Percentiles rank a stretch among this genome's conserved stretches.
Evolutionary conservation across 2,113 vertebrate genomes (phyloP).

Genomic region (Rhinopomastus cyanomelas): DNA sequence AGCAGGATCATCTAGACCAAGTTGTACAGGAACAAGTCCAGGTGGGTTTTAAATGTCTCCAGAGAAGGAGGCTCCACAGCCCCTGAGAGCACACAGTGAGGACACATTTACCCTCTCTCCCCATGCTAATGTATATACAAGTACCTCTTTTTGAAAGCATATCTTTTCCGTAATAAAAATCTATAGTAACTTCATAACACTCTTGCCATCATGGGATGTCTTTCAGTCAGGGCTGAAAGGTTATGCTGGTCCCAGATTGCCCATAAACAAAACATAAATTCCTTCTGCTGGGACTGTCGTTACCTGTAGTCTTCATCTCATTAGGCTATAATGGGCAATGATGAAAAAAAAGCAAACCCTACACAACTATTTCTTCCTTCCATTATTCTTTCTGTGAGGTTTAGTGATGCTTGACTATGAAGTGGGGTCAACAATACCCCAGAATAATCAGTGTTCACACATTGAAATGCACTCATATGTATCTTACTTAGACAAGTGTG

Average conservation of each 20-base stretch:
- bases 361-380: not conserved
- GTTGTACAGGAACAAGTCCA: no score
- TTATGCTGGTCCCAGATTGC: not conserved
- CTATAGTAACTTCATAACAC: not conserved
- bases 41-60: no score
- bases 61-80: no score
- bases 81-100: not conserved
- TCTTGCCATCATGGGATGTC: not conserved
- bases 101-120: not conserved
- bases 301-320: not conserved
- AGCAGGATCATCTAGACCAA: no score
- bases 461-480: not conserved
- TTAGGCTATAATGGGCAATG: not conserved
- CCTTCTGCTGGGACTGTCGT: not conserved
- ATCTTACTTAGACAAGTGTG: not conserved
- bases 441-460: not conserved
- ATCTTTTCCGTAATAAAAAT: not conserved
- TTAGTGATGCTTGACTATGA: not conserved
- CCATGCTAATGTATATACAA: not conserved
- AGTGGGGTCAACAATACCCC: not conserved
- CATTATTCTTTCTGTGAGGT: not conserved
- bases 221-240: not conserved
- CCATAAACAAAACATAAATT: not conserved
- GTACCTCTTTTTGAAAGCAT: not conserved
- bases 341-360: not conserved